Evolutionary conservation across 2,797 vertebrate species (phyloP).

Genomic region (Chromis chromis): DNA sequence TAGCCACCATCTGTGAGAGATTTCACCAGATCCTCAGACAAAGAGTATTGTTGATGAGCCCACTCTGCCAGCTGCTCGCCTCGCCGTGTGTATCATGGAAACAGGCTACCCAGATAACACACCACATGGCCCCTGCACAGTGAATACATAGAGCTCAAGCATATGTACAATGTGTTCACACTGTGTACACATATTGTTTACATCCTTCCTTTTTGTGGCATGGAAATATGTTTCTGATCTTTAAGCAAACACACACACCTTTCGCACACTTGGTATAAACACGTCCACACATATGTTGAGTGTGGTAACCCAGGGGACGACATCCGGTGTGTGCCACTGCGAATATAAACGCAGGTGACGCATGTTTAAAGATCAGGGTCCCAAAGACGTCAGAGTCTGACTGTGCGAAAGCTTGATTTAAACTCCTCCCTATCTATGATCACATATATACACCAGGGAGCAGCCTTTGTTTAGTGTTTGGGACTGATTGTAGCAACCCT

Average conservation of each 20-base stretch:
- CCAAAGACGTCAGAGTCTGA: constrained; percentile 40
- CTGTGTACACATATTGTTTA: constrained; percentile 26
- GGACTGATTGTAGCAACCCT: constrained; percentile 41
- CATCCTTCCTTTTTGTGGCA: constrained; percentile 29
- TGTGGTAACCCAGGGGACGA: constrained; percentile 13
- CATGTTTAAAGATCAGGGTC: constrained; percentile 52
- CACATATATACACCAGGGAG: constrained; percentile 31
- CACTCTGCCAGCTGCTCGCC: constrained; percentile 45
- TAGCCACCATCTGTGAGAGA: constrained; percentile 12
- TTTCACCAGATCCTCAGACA: constrained; percentile 13
- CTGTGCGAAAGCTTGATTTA: constrained; percentile 28
- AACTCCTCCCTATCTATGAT: constrained; percentile 25
- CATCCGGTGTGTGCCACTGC: constrained; percentile 29
- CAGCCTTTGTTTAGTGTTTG: constrained; percentile 44
- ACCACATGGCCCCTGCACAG: constrained; percentile 32
- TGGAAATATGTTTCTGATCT: constrained; percentile 45
- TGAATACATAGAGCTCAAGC: constrained; percentile 4
- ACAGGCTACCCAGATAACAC: constrained; percentile 51
- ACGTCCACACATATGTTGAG: background rate
- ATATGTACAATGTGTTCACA: constrained; percentile 8
- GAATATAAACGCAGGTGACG: constrained; percentile 56
- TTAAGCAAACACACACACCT: constrained; percentile 55
- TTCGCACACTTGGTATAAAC: constrained; percentile 45
- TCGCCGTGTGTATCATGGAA: constrained; percentile 53
- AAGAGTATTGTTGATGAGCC: constrained; percentile 15